Evolutionary conservation across 2,113 vertebrate genomes (phyloP).

Genomic region (Hippocampus mohnikei): DNA sequence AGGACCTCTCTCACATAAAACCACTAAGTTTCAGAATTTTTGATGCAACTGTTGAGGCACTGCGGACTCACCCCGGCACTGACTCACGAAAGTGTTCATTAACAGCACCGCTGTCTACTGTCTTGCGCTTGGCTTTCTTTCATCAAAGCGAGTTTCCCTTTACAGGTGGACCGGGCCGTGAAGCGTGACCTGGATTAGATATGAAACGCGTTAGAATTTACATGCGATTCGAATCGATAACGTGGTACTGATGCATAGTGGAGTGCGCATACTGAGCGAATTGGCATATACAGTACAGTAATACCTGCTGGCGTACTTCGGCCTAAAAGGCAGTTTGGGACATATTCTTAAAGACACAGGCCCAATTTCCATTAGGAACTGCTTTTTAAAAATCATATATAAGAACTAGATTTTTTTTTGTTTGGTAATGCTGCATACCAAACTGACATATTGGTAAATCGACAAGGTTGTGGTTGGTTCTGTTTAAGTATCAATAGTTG

Average conservation of each 20-base stretch:
- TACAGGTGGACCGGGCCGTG: rapidly evolving
- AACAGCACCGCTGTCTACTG: neutral
- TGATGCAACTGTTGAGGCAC: neutral
- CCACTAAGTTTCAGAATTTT: neutral
- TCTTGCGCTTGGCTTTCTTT: neutral
- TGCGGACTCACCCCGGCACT: neutral
- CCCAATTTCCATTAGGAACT: neutral
- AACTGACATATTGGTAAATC: neutral
- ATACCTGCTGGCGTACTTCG: no score
- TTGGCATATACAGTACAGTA: no score
- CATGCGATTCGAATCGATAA: neutral
- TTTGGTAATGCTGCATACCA: neutral
- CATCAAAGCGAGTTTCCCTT: neutral
- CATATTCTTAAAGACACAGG: neutral
- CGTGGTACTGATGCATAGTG: no score
- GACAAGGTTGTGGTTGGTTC: neutral
- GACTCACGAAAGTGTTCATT: neutral
- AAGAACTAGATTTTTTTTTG: neutral
- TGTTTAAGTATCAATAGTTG: neutral
- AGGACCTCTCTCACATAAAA: neutral
- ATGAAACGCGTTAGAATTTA: slow-evolving; percentile 3
- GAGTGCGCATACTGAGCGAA: neutral
- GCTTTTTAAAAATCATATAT: neutral
- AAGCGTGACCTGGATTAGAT: slow-evolving; percentile 13
- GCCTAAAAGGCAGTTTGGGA: no score